Evolutionary conservation across 2,888 invertebrate species (phyloP).

Genomic region (Daptonema setosum): DNA sequence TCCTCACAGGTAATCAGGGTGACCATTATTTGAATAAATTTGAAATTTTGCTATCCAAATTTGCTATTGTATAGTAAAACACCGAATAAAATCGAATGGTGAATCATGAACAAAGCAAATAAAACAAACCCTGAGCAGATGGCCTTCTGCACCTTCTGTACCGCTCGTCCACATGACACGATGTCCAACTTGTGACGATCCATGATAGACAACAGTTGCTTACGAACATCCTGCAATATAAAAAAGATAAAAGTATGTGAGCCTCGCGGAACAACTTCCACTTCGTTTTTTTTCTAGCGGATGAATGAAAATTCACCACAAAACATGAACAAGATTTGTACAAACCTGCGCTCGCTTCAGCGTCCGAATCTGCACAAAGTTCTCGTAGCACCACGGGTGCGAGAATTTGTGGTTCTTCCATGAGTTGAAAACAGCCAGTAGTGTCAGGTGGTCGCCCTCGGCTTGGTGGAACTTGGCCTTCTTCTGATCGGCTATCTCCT

Average conservation of each 20-base stretch:
- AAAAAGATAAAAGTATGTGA: neutral
- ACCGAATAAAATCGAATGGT: too few relatives aligned
- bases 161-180: slow-evolving; percentile 82
- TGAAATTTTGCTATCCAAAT: too few relatives aligned
- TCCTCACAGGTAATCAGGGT: too few relatives aligned
- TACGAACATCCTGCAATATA: slow-evolving; percentile 66
- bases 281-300: neutral
- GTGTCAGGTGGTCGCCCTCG: slow-evolving; percentile 88
- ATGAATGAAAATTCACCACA: neutral
- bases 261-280: neutral
- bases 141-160: slow-evolving; percentile 83
- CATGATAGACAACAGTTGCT: slow-evolving; percentile 51
- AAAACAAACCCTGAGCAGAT: slow-evolving; percentile 77
- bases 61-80: too few relatives aligned
- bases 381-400: slow-evolving; percentile 97
- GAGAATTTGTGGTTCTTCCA: slow-evolving; percentile 99
- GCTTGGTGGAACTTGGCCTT: slow-evolving; percentile 97
- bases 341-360: slow-evolving; percentile 53
- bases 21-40: too few relatives aligned
- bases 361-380: slow-evolving; percentile 89
- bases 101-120: too few relatives aligned
- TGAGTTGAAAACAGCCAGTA: slow-evolving; percentile 92
- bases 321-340: neutral
- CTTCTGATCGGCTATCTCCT: slow-evolving; percentile 88
- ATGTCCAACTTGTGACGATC: slow-evolving; percentile 75